Conservation (phyloP, 2,113 vertebrate genomes). For the Toxotes chatareus region DNA sequence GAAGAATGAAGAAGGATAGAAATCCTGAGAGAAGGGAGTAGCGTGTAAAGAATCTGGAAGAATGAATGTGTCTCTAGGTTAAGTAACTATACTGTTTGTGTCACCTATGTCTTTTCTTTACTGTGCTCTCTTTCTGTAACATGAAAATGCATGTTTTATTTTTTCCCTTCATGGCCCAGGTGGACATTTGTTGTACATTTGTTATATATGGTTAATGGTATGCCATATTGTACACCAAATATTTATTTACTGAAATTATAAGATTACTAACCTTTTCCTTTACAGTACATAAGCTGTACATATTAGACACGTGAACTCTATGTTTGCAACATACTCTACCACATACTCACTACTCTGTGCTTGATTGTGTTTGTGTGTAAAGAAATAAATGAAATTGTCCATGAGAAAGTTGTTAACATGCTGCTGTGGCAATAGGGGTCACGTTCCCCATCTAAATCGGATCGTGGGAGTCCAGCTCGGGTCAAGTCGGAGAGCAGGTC, state of each 20-base stretch:
- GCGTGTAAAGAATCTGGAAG: constrained; percentile 99
- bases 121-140: constrained; percentile 86
- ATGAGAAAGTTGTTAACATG: constrained; percentile 66
- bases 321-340: constrained; percentile 47
- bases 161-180: constrained; percentile 89
- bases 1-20: constrained; percentile 99
- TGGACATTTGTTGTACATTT: constrained; percentile 81
- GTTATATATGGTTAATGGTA: constrained; percentile 21
- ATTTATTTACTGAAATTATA: constrained; percentile 46
- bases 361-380: constrained; percentile 34
- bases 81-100: constrained; percentile 99
- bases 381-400: constrained; percentile 39
- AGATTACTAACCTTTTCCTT: constrained; percentile 79
- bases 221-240: constrained; percentile 43
- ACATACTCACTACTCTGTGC: constrained; percentile 28
- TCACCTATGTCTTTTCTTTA: constrained; percentile 89
- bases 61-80: constrained; percentile 99
- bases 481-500: constrained; percentile 94
- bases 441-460: constrained; percentile 94
- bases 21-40: constrained; percentile 95
- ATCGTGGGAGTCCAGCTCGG: constrained; percentile 90
- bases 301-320: constrained; percentile 59
- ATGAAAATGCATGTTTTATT: constrained; percentile 93
- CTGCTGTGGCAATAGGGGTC: constrained; percentile 91
- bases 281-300: constrained; percentile 67